These are phyloP conservation scores for Diplodus puntazzo DNA, from an alignment of 2,797 vertebrate genomes.

Conservation along the genomic window DNA sequence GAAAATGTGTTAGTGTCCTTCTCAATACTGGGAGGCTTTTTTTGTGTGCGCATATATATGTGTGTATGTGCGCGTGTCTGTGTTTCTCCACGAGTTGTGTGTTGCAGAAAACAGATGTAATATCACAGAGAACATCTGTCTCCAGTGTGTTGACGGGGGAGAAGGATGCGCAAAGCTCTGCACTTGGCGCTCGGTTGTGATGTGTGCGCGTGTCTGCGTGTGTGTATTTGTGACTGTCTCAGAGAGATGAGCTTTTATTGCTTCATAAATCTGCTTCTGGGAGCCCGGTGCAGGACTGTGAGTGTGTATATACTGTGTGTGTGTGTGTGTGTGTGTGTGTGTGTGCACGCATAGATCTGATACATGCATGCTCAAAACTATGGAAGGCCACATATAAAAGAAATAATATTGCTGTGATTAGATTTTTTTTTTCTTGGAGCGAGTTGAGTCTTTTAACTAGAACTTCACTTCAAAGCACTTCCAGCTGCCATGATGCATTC, in stretches of 20 bases:
- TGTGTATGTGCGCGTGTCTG: slow-evolving; percentile 2
- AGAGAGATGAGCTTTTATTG: slow-evolving; percentile 73
- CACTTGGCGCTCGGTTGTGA: slow-evolving; percentile 62
- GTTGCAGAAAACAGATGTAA: slow-evolving; percentile 75
- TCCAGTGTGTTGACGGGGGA: slow-evolving; percentile 57
- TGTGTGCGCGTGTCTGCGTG: slow-evolving; percentile 37
- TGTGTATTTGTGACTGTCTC: slow-evolving; percentile 42
- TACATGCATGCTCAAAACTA: not conserved
- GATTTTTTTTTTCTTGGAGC: no score
- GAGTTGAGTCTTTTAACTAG: not conserved
- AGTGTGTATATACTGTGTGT: slow-evolving; percentile 18
- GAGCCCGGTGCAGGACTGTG: slow-evolving; percentile 8
- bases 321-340: slow-evolving; percentile 26
- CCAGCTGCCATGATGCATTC: not conserved
- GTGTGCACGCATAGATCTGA: not conserved
- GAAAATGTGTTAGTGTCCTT: slow-evolving; percentile 67
- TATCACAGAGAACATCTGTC: slow-evolving; percentile 82
- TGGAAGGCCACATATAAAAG: slow-evolving; percentile 1
- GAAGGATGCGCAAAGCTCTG: slow-evolving; percentile 67
- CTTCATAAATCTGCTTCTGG: slow-evolving; percentile 73
- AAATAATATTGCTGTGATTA: no score
- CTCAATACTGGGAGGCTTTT: slow-evolving; percentile 35
- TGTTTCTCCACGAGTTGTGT: slow-evolving; percentile 40
- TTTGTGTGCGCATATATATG: slow-evolving; percentile 11
- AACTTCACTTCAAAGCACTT: not conserved